Conservation (phyloP, 2,888 invertebrate species). For the Machimus rusticus region DNA sequence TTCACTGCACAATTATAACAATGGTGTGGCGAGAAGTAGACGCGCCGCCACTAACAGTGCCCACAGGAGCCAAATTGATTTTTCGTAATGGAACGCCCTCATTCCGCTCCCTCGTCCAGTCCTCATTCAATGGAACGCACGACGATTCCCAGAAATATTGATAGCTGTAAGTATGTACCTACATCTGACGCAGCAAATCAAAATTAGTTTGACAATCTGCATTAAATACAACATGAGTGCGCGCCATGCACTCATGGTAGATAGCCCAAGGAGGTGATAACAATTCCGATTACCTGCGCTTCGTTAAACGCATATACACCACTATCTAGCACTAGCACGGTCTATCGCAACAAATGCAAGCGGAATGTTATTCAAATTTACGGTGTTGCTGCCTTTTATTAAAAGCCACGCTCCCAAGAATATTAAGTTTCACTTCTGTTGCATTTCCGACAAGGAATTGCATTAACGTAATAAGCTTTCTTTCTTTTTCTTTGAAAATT, state of each 20-base stretch:
- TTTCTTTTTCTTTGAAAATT: background rate
- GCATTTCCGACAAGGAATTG: too few relatives aligned
- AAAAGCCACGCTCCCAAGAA: background rate
- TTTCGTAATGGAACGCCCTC: conserved; percentile 1
- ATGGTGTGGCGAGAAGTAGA: background rate
- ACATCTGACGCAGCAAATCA: conserved; percentile 32
- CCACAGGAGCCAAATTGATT: conserved; percentile 37
- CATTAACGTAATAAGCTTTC: background rate
- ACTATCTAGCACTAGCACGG: too few relatives aligned
- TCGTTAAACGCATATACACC: too few relatives aligned
- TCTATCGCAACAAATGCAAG: background rate
- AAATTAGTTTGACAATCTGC: conserved; percentile 31
- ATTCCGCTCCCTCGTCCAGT: background rate
- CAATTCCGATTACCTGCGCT: too few relatives aligned
- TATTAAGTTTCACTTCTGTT: too few relatives aligned
- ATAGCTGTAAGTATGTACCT: background rate
- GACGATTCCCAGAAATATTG: background rate
- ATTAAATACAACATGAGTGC: conserved; percentile 5
- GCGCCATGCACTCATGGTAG: background rate
- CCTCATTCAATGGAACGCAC: background rate
- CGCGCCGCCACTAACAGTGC: conserved; percentile 21
- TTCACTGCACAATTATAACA: conserved; percentile 19
- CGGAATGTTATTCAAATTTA: background rate
- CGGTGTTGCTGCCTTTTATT: background rate
- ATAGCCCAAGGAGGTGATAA: background rate